Base-by-base conservation (phyloP, 2,113 vertebrate genomes). In the Heterotilapia buettikoferi region DNA sequence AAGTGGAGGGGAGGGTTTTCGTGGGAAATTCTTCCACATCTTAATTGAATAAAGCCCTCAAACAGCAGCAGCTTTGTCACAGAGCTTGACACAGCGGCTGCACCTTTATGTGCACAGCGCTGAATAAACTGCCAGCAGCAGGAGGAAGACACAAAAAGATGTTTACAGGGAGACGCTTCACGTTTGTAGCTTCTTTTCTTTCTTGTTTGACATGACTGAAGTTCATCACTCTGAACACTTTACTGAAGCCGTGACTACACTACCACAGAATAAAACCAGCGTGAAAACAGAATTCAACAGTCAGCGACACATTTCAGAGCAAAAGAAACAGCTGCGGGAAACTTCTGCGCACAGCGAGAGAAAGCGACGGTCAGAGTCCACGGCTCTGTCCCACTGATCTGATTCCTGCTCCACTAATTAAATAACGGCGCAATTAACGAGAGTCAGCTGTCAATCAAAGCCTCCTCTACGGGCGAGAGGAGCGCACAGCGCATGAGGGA, bases 371-470 rank as follows among this genome's bases (percentile, higher is more conserved):
- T 9, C n/a, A 52, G 12, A 80, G 57, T 61, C 29, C 5, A 3
- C 19, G 80, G 66, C 56, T 82, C 76, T 86, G 40, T 9, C 59
- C 57, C 85, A 57, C 9, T 86, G 33, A 57, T 80, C 85, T 76
- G 53, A 84, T 54, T 84, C 71, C 79, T 14, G 57, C 80, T 18
- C 29, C 29, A 1, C 87, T 93, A 90, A 94, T 92, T 90, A 85
- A 53, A 83, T 88, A 82, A 85, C 45, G 47, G 79, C 57, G 13
- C 88, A 89, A 85, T 92, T 93, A 93, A 88, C 43, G 2, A 86
- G 29, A 86, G 88, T 84, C 92, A 89, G 80, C 90, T 93, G 94
- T 89, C 93, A 93, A 91, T 93, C 91, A 92, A 78, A 90, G 82
- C 38, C 31, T 79, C 61, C 56, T 61, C 21, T 21, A 9, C 10